Evolutionary conservation across 2,888 invertebrate species (phyloP), one percentile per base, ranked within the genome.

Genomic region (Magallana nippona): DNA sequence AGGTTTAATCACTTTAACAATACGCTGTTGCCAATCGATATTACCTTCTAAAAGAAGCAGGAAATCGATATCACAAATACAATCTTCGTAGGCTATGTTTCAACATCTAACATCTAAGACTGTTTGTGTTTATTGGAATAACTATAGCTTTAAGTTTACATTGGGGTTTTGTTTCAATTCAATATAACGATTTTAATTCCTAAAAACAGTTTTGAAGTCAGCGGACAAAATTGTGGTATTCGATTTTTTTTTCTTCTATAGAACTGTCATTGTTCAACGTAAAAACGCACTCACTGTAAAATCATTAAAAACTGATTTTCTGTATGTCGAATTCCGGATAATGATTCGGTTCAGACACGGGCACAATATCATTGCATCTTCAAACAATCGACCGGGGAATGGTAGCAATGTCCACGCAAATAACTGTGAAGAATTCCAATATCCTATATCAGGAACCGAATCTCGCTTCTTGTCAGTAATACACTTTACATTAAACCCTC

Each of bases 301-400:
- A 71, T 71, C 71, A 27, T 71, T 71, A 71, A 27, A 71, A 44
- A 71, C 22, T 32, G 71, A 27, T 71, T 71, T 71, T 71, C 71
- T 71, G 71, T 71, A 27, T 71, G 71, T 60, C 71, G 27, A 27
- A 71, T 10, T 71, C 71, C 13, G 71, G 71, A 71, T 71, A 71
- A 71, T 71, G 71, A 71, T 27, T 32, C 71, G 32, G 27, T 27
- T 13, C 71, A 27, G 71, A 13, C 27, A 32, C 13, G 32, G 8
- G 32, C 27, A 71, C 27, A 32, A 15, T 71, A 71, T 71, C 71
- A 27, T 71, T 71, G 27, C 71, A 71, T 71, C 71, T 71, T 19
- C 71, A 71, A 71, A 71, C 71, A 71, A 71, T 71, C 15, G 27
- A 11, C 15, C 22, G 15, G 71, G 32, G 71, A 71, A 71, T 71